Conservation (phyloP, 2,113 vertebrate genomes). For the Varanus salvator region DNA sequence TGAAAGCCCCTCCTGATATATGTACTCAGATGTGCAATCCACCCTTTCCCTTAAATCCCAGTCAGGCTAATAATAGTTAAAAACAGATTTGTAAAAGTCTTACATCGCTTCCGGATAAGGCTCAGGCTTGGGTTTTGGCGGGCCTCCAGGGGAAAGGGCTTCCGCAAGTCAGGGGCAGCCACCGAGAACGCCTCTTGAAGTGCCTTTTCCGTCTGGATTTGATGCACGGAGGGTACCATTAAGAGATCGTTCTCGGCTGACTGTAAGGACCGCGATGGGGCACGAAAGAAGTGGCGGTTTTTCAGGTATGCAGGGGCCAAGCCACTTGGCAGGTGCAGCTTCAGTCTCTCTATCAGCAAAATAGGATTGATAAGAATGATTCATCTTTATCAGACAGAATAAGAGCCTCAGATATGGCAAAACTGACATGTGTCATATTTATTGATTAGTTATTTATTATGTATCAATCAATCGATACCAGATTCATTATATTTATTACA, state of each 20-base stretch:
- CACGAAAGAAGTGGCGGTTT: constrained; percentile 20
- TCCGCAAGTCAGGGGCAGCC: constrained; percentile 9
- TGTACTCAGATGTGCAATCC: background rate
- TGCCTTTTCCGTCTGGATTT: constrained; percentile 21
- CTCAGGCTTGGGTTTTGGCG: constrained; percentile 19
- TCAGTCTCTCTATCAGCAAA: constrained; percentile 2
- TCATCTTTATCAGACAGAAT: background rate
- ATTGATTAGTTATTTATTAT: background rate
- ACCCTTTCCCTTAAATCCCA: background rate
- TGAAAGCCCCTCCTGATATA: background rate
- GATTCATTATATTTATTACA: background rate
- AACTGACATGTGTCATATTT: background rate
- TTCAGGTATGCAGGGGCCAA: constrained; percentile 17
- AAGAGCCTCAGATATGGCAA: background rate
- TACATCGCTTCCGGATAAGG: constrained; percentile 27
- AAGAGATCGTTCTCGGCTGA: constrained; percentile 28
- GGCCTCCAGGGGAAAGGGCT: constrained; percentile 11
- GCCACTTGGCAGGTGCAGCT: background rate
- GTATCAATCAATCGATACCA: background rate
- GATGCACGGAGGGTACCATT: background rate
- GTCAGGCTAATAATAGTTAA: background rate
- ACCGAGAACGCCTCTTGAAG: constrained; percentile 30
- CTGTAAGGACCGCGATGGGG: constrained; percentile 9
- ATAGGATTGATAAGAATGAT: constrained; percentile 7
- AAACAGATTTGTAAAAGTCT: constrained; percentile 16